Percentiles rank a stretch among this genome's conserved stretches.
Evolutionary conservation across 1,140 invertebrate genomes (phyloP).

Genomic region (Formica selysi): DNA sequence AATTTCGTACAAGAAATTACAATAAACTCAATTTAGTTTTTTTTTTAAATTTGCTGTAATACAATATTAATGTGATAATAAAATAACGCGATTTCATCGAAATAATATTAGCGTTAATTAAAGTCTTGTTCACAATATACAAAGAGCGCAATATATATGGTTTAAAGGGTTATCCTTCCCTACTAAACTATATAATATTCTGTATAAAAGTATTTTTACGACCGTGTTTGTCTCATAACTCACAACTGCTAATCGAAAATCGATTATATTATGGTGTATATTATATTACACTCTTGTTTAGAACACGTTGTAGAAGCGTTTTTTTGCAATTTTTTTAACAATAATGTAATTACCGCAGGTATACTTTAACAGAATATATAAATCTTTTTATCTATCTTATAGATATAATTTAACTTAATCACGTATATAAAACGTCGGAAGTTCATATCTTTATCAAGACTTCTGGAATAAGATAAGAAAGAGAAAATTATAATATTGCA

Average conservation of each 20-base stretch:
- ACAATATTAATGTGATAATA: neutral
- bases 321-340: constrained; percentile 2
- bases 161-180: neutral
- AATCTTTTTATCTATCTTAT: constrained; percentile 13
- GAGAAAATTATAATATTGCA: constrained; percentile 20
- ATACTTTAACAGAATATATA: neutral
- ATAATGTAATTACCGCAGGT: neutral
- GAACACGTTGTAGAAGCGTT: neutral
- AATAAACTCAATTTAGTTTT: neutral
- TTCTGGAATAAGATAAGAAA: neutral
- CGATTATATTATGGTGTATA: constrained; percentile 15
- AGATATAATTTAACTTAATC: neutral
- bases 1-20: neutral
- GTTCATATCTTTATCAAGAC: neutral
- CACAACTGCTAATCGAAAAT: neutral
- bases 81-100: neutral
- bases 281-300: neutral
- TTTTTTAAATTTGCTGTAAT: neutral
- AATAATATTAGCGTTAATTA: neutral
- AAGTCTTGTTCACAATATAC: neutral
- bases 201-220: constrained; percentile 16
- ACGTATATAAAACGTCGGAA: neutral
- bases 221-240: neutral
- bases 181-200: constrained; percentile 10
- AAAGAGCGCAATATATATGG: neutral